Conservation (phyloP, 2,888 invertebrate species). For the Drosophila nr. perissopoda region DNA sequence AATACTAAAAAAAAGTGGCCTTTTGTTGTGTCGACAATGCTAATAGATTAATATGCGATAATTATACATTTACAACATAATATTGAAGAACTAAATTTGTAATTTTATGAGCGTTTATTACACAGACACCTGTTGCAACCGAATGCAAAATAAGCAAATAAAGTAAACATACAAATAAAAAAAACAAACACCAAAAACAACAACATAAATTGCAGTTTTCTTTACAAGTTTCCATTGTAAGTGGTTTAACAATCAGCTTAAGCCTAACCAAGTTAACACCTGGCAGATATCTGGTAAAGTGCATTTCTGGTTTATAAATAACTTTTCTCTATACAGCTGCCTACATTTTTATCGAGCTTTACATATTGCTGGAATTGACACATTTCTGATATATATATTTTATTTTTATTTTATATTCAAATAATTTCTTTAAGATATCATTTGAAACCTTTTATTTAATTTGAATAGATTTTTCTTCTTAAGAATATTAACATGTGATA, state of each 20-base stretch:
- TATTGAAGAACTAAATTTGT: conserved; percentile 43
- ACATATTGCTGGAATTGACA: neutral
- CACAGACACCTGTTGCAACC: conserved; percentile 78
- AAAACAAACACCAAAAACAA: conserved; percentile 43
- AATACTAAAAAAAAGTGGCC: conserved; percentile 48
- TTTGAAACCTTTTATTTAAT: neutral
- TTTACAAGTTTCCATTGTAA: conserved; percentile 20
- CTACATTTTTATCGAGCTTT: neutral
- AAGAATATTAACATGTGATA: neutral
- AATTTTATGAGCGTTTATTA: conserved; percentile 65
- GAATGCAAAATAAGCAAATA: conserved; percentile 71
- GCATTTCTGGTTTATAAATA: neutral
- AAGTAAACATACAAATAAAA: conserved; percentile 48
- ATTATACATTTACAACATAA: conserved; percentile 33
- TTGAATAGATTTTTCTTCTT: neutral
- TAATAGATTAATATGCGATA: conserved; percentile 45
- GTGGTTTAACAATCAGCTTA: conserved; percentile 12
- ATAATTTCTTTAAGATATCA: no score
- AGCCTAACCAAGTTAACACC: conserved; percentile 9
- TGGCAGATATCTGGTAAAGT: neutral
- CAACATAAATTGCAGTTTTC: neutral
- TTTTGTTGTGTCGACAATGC: conserved; percentile 52
- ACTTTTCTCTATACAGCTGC: neutral
- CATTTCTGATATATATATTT: neutral
- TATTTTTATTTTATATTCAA: no score